Percentiles rank a stretch among this genome's conserved stretches.
These are phyloP conservation scores for Acanthisitta chloris DNA, from an alignment of 2,113 vertebrate genomes.

Conservation along the genomic window DNA sequence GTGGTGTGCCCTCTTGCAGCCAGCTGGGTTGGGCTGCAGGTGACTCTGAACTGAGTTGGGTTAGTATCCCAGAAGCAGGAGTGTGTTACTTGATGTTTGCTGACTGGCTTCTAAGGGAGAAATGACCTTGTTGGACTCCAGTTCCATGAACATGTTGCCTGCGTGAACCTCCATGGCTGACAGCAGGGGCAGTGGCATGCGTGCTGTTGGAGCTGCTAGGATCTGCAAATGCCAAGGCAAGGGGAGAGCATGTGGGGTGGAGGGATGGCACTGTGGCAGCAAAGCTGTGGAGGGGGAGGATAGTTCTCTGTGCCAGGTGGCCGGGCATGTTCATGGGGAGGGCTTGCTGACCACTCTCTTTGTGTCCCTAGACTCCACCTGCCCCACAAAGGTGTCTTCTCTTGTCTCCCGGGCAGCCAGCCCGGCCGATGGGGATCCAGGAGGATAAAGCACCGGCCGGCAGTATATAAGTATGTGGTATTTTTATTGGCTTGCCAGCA, in stretches of 20 bases:
- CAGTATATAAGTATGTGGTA: slow-evolving; percentile 70
- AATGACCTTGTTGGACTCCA: not conserved
- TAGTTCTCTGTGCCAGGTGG: not conserved
- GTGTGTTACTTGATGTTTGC: not conserved
- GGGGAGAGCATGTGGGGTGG: not conserved
- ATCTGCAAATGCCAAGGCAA: not conserved
- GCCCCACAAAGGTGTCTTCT: slow-evolving; percentile 63
- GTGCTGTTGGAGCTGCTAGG: not conserved
- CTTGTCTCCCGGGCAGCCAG: slow-evolving; percentile 60
- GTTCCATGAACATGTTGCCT: not conserved
- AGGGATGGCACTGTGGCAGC: not conserved
- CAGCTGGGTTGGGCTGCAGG: not conserved
- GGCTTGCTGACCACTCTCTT: slow-evolving; percentile 61
- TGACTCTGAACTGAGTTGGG: not conserved
- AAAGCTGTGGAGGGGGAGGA: not conserved
- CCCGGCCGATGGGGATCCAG: slow-evolving; percentile 37
- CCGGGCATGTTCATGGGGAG: not conserved
- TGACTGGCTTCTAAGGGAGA: not conserved
- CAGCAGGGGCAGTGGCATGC: accelerated
- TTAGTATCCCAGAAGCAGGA: not conserved
- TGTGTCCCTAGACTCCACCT: slow-evolving; percentile 66
- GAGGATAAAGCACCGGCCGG: slow-evolving; percentile 67
- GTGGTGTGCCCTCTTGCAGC: not conserved
- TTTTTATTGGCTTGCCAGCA: slow-evolving; percentile 55
- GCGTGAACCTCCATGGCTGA: not conserved